Percentiles rank a stretch among this genome's conserved stretches.
Conservation (phyloP, 1,140 invertebrate genomes). For the Gonioctena quinquepunctata region DNA sequence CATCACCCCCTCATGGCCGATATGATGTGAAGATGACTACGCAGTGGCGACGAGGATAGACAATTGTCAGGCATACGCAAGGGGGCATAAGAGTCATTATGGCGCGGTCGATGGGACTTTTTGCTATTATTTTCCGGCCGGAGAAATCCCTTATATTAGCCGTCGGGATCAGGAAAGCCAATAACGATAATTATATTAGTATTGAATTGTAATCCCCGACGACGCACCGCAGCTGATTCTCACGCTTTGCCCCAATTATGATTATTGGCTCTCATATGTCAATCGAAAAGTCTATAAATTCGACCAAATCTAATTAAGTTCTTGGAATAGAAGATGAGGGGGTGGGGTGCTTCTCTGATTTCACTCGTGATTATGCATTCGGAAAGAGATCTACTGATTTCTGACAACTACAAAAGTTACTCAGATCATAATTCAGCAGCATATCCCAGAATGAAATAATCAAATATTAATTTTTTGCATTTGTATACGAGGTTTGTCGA, state of each 20-base stretch:
- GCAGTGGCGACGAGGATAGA: neutral
- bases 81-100: neutral
- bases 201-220: conserved; percentile 52
- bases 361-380: conserved; percentile 17
- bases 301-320: neutral
- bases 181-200: conserved; percentile 58
- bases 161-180: conserved; percentile 52
- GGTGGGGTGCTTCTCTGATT: neutral
- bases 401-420: too few relatives aligned
- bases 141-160: conserved; percentile 28
- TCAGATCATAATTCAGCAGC: too few relatives aligned
- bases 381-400: too few relatives aligned
- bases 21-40: neutral
- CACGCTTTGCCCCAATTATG: conserved; percentile 38
- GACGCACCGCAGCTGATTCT: conserved; percentile 38
- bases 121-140: neutral
- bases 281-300: conserved; percentile 12
- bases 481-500: too few relatives aligned
- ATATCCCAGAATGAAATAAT: too few relatives aligned
- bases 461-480: too few relatives aligned
- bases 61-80: neutral
- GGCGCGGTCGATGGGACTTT: neutral
- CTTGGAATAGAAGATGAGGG: neutral
- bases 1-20: conserved; percentile 33
- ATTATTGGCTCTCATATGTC: conserved; percentile 16